Evolutionary conservation across 2,113 vertebrate species (phyloP).

Genomic region (Scomber scombrus): DNA sequence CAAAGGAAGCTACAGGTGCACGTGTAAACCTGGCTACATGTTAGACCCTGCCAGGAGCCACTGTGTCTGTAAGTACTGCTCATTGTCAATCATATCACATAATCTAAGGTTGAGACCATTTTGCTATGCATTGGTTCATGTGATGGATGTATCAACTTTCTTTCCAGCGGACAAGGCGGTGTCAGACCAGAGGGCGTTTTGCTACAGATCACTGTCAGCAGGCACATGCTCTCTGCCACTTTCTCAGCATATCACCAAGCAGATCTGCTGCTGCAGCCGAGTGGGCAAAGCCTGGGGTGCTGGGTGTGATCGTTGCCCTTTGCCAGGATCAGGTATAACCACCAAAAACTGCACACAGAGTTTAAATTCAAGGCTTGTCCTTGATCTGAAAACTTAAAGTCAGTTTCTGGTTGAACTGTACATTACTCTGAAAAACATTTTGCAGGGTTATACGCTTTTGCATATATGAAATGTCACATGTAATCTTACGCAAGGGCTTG

Average conservation of each 20-base stretch:
- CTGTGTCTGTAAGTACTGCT: constrained; percentile 84
- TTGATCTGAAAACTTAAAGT: constrained; percentile 5
- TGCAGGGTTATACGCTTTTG: constrained; percentile 47
- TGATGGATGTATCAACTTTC: neutral
- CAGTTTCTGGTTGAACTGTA: constrained; percentile 31
- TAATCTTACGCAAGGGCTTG: constrained; percentile 28
- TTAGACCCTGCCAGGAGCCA: constrained; percentile 85
- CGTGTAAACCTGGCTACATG: constrained; percentile 85
- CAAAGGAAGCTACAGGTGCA: constrained; percentile 88
- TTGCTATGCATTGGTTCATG: neutral
- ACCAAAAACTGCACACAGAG: neutral
- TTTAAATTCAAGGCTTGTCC: constrained; percentile 8
- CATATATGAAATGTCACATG: constrained; percentile 46
- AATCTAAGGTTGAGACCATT: neutral
- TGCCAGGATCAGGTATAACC: constrained; percentile 81
- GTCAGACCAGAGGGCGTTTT: constrained; percentile 88
- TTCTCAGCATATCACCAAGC: constrained; percentile 83
- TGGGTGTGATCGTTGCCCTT: constrained; percentile 83
- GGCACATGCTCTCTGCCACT: constrained; percentile 78
- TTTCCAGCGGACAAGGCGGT: constrained; percentile 93
- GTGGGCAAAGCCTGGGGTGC: constrained; percentile 86
- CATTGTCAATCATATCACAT: neutral
- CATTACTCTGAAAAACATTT: constrained; percentile 13
- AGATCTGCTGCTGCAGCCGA: constrained; percentile 88
- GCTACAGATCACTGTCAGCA: constrained; percentile 79